Evolutionary conservation across 2,888 invertebrate species (phyloP).

Genomic region (Drosophila pegasa): DNA sequence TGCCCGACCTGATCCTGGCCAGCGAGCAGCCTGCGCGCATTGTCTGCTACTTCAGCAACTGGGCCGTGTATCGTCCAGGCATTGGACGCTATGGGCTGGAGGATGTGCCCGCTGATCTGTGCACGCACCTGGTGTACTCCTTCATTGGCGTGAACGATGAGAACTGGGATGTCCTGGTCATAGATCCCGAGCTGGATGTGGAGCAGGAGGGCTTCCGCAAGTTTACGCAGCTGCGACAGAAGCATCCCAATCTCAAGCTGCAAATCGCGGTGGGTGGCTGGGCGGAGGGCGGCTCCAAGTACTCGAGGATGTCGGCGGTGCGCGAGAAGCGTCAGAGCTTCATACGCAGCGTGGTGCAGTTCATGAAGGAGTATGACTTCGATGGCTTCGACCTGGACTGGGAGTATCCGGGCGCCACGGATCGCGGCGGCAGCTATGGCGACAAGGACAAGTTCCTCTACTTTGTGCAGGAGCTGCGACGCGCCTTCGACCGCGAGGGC

Average conservation of each 20-base stretch:
- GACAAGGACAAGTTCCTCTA: slow-evolving; percentile 94
- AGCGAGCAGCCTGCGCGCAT: slow-evolving; percentile 85
- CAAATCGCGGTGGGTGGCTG: slow-evolving; percentile 95
- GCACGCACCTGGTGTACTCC: slow-evolving; percentile 95
- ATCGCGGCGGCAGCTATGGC: slow-evolving; percentile 92
- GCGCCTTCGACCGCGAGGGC: slow-evolving; percentile 91
- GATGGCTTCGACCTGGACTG: slow-evolving; percentile 95
- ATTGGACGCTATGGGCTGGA: slow-evolving; percentile 93
- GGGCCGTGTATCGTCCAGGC: slow-evolving; percentile 93
- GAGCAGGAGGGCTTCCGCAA: slow-evolving; percentile 91
- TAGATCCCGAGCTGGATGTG: slow-evolving; percentile 92
- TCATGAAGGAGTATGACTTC: slow-evolving; percentile 91
- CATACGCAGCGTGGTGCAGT: slow-evolving; percentile 91
- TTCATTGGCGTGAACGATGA: slow-evolving; percentile 94
- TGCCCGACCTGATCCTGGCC: slow-evolving; percentile 46
- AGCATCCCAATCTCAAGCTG: slow-evolving; percentile 90
- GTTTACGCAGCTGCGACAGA: slow-evolving; percentile 90
- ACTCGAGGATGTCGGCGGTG: slow-evolving; percentile 92
- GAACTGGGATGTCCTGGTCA: slow-evolving; percentile 90
- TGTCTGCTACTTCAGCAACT: slow-evolving; percentile 86
- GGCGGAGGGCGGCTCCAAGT: slow-evolving; percentile 95
- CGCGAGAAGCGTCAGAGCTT: slow-evolving; percentile 89
- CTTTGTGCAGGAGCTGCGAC: slow-evolving; percentile 92
- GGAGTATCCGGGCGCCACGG: slow-evolving; percentile 96
- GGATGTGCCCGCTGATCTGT: slow-evolving; percentile 92